Conservation (phyloP, 2,797 vertebrate species). For the Pangasius krempfi region DNA sequence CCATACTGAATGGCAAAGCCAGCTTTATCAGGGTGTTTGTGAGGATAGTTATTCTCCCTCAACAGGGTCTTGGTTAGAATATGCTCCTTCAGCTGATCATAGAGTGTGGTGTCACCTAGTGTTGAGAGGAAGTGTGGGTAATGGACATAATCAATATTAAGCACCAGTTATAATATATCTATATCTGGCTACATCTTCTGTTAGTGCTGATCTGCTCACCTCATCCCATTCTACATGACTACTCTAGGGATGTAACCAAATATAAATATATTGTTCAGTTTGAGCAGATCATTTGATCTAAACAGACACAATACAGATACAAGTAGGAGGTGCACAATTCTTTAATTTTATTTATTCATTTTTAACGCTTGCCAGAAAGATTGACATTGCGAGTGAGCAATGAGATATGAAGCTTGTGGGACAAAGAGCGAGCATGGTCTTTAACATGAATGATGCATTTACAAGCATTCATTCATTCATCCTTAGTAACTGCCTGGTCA, state of each 20-base stretch:
- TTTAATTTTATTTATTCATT: neutral
- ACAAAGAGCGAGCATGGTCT: neutral
- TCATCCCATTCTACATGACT: neutral
- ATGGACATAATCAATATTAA: neutral
- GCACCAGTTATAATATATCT: neutral
- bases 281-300: too few relatives aligned
- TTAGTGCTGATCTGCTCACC: neutral
- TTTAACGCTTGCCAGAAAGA: neutral
- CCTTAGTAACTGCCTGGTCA: neutral
- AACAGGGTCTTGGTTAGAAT: constrained; percentile 76
- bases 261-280: neutral
- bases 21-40: constrained; percentile 72
- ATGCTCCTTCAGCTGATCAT: constrained; percentile 76
- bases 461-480: neutral
- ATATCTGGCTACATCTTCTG: neutral
- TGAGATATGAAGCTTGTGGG: neutral
- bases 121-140: neutral
- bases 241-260: neutral
- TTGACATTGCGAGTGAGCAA: neutral
- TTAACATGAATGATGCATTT: neutral
- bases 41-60: constrained; percentile 77
- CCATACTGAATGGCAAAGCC: constrained; percentile 72
- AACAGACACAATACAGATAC: neutral
- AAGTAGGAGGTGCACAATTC: neutral
- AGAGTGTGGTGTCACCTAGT: constrained; percentile 70